Conservation (phyloP, 30 jellyfish, hydroid and myxozoan genomes). For the Aurelia aurita region DNA sequence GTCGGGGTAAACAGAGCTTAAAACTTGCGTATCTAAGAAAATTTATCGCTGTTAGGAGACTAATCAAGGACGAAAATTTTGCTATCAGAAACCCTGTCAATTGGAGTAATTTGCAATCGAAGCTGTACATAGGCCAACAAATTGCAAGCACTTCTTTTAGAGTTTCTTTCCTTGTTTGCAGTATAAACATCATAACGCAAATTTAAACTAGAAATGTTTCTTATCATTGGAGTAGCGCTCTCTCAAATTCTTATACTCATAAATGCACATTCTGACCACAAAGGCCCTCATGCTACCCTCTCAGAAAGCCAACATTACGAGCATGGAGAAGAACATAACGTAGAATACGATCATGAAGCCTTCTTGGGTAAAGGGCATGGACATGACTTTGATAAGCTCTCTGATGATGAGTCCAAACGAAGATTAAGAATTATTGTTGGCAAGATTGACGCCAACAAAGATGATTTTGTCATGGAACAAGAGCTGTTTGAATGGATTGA, state of each 20-base stretch:
- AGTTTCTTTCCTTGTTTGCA: not conserved
- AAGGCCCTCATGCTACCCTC: constrained; percentile 62
- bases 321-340: constrained; percentile 72
- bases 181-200: not conserved
- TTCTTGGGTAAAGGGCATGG: constrained; percentile 95
- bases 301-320: constrained; percentile 88
- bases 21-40: no score
- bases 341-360: constrained; percentile 94
- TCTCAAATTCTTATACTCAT: not conserved
- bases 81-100: no score
- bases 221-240: not conserved
- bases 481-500: constrained; percentile 92
- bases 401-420: constrained; percentile 85
- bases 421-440: constrained; percentile 71
- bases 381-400: constrained; percentile 85
- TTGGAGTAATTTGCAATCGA: no score
- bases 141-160: no score
- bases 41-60: no score
- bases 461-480: constrained; percentile 52
- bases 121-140: no score
- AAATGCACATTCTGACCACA: constrained; percentile 57
- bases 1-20: no score
- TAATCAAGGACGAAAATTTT: no score
- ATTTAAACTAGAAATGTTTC: not conserved
- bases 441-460: constrained; percentile 76